phyloP scores from a whole-genome alignment of 2,113 vertebrate genomes.

The Vombatus ursinus region DNA sequence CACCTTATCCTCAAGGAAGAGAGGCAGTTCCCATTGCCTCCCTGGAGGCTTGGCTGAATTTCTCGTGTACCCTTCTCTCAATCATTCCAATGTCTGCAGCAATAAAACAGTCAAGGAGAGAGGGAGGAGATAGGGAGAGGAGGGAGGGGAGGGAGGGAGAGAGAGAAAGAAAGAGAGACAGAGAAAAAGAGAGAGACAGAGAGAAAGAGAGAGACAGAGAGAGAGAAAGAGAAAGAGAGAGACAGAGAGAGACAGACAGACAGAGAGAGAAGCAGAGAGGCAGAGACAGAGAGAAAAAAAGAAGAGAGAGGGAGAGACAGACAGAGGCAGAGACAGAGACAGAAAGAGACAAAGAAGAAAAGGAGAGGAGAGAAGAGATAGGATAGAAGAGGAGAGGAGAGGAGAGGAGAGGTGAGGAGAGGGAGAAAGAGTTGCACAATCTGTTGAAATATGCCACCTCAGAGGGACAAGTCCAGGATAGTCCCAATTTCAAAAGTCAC shows the following conservation, averaged over 20 bases:
- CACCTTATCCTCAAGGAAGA: not conserved
- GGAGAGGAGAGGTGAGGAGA: too few species aligned
- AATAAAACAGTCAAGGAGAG: not conserved
- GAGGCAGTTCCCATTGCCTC: not conserved
- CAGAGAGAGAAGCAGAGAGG: not conserved
- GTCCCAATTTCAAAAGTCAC: not conserved
- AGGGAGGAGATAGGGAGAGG: not conserved
- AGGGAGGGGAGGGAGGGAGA: not conserved
- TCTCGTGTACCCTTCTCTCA: not conserved
- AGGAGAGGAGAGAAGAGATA: too few species aligned
- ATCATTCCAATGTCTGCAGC: not conserved
- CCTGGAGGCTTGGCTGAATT: not conserved
- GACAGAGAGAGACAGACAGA: too few species aligned
- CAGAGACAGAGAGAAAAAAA: too few species aligned
- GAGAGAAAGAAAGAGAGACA: not conserved
- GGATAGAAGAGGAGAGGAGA: too few species aligned
- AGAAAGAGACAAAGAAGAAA: too few species aligned
- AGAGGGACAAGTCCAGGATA: not conserved
- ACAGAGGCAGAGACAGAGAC: not conserved
- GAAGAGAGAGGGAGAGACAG: too few species aligned
- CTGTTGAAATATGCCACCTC: not conserved
- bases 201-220: not conserved
- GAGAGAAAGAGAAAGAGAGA: rapidly evolving
- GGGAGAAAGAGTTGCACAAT: not conserved
- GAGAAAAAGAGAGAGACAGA: not conserved